Conservation (phyloP, 2,797 vertebrate genomes). For the Cichlasoma orientale region DNA sequence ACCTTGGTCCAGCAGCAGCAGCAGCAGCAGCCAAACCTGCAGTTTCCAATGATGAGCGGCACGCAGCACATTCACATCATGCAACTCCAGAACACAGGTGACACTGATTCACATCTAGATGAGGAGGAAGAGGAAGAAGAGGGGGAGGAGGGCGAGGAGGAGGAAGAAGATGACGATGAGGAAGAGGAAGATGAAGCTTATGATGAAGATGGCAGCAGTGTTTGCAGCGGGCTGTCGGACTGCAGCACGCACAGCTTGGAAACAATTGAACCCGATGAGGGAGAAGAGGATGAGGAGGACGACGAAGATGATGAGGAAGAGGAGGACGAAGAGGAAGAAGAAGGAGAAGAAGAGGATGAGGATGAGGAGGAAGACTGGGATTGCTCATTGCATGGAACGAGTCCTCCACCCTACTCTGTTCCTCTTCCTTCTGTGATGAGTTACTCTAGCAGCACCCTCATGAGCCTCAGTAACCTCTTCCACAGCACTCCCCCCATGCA, state of each 20-base stretch:
- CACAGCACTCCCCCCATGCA: constrained; percentile 81
- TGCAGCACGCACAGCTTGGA: constrained; percentile 94
- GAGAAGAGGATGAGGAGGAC: constrained; percentile 88
- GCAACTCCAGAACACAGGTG: constrained; percentile 75
- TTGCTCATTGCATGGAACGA: constrained; percentile 71
- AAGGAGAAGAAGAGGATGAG: constrained; percentile 68
- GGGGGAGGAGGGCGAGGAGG: constrained; percentile 81
- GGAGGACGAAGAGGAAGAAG: constrained; percentile 85
- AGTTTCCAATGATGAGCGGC: constrained; percentile 84
- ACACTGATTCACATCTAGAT: constrained; percentile 44
- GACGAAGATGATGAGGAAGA: constrained; percentile 86
- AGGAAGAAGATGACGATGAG: constrained; percentile 84
- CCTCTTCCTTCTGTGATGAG: constrained; percentile 90
- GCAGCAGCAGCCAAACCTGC: constrained; percentile 75
- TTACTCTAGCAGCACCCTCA: constrained; percentile 83
- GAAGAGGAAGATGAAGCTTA: constrained; percentile 76
- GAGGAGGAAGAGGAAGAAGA: constrained; percentile 83
- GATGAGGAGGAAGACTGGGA: constrained; percentile 83
- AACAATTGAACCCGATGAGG: constrained; percentile 90
- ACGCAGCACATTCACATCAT: constrained; percentile 85
- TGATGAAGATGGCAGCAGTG: constrained; percentile 88
- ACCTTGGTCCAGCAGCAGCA: constrained; percentile 79
- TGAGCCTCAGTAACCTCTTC: constrained; percentile 83
- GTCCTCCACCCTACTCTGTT: constrained; percentile 74
- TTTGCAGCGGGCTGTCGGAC: constrained; percentile 93